Percentiles rank a stretch among this genome's conserved stretches.
Conservation (phyloP, 2,888 invertebrate species). For the Agriopis aurantiaria region DNA sequence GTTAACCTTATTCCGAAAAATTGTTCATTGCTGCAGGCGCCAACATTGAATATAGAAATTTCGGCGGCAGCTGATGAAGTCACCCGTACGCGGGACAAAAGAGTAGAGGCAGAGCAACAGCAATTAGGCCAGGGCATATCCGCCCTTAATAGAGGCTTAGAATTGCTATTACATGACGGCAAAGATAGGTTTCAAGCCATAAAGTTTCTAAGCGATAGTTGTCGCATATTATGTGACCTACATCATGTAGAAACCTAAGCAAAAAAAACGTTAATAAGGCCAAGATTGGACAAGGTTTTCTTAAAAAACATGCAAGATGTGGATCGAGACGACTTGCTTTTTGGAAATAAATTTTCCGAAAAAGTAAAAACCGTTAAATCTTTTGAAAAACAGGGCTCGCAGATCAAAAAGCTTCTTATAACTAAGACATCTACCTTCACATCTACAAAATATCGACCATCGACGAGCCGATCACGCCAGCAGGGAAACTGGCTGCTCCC, state of each 20-base stretch:
- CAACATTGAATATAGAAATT: slow-evolving; percentile 19
- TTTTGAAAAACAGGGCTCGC: slow-evolving; percentile 18
- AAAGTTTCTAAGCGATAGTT: slow-evolving; percentile 17
- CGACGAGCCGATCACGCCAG: slow-evolving; percentile 1
- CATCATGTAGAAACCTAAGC: slow-evolving; percentile 10
- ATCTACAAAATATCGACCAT: background rate
- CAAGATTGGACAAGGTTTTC: slow-evolving; percentile 14
- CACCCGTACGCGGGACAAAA: slow-evolving; percentile 11
- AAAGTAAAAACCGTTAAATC: slow-evolving; percentile 17
- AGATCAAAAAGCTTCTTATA: slow-evolving; percentile 2
- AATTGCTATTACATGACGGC: background rate
- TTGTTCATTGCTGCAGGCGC: slow-evolving; percentile 12
- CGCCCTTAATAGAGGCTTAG: slow-evolving; percentile 16
- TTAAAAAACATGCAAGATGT: slow-evolving; percentile 10
- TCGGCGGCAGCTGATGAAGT: slow-evolving; percentile 3
- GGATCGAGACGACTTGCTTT: slow-evolving; percentile 17
- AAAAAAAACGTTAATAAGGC: slow-evolving; percentile 9
- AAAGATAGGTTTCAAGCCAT: slow-evolving; percentile 12
- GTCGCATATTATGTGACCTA: slow-evolving; percentile 17
- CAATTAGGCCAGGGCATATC: slow-evolving; percentile 11
- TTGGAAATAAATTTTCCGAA: slow-evolving; percentile 16
- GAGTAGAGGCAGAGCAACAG: slow-evolving; percentile 11
- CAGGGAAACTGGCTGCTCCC: slow-evolving; percentile 24
- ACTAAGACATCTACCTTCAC: background rate
- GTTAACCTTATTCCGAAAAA: too few relatives aligned